Conservation (phyloP, 2,797 vertebrate genomes). For the Sarcoramphus papa region DNA sequence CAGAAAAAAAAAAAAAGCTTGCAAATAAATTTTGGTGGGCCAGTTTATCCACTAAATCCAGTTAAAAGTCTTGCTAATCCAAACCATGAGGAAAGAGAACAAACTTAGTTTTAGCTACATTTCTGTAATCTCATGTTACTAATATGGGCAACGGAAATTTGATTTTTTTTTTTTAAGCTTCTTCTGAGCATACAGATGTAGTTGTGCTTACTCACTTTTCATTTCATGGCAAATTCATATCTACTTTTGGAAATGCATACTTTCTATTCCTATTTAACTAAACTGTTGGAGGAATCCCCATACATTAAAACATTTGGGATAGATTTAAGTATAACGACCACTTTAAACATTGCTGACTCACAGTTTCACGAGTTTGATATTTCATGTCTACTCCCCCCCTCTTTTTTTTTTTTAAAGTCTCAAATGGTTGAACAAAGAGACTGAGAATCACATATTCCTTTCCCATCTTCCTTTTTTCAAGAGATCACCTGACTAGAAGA, state of each 20-base stretch:
- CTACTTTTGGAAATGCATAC: not conserved
- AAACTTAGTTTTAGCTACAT: not conserved
- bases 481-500: not conserved
- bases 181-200: not conserved
- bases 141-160: not conserved
- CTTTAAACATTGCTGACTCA: not conserved
- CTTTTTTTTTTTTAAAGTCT: not conserved
- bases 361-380: not conserved
- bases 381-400: rapidly evolving
- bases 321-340: not conserved
- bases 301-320: not conserved
- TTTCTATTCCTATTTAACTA: not conserved
- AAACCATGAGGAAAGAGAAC: not conserved
- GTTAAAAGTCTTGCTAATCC: not conserved
- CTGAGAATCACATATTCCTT: not conserved
- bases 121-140: not conserved
- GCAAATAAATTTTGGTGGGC: not conserved
- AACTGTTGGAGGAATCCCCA: not conserved
- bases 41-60: not conserved
- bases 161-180: not conserved
- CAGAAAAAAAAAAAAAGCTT: not conserved
- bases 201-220: not conserved
- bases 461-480: not conserved
- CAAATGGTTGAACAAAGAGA: not conserved
- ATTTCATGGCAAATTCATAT: not conserved